Conservation (phyloP, 2,113 vertebrate genomes). For the Etia nguti region DNA sequence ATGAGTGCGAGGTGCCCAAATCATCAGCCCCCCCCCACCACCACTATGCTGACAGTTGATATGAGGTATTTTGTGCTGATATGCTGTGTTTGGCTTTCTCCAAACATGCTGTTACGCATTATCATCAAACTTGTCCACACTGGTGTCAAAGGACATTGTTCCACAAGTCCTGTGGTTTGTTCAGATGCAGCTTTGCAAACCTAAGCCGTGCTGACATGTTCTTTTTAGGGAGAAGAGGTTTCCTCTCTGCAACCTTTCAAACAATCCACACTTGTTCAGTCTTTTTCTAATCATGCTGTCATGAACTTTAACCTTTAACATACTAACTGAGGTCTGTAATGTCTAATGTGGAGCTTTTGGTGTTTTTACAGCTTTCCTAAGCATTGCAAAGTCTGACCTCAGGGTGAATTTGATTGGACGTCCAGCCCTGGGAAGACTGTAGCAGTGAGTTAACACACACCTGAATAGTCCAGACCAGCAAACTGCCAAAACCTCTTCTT, state of each 20-base stretch:
- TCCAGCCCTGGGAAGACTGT: background rate
- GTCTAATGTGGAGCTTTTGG: background rate
- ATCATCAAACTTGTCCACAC: background rate
- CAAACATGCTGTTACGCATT: background rate
- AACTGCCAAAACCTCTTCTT: background rate
- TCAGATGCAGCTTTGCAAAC: background rate
- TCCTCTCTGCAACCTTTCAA: background rate
- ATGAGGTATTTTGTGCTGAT: background rate
- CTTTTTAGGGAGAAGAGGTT: background rate
- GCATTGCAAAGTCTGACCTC: fast-evolving
- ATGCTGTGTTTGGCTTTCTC: background rate
- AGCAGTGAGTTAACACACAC: background rate
- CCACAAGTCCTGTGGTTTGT: background rate
- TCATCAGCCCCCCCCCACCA: background rate
- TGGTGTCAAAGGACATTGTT: background rate
- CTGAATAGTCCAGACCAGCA: background rate
- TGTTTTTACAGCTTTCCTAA: background rate
- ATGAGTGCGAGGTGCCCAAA: background rate
- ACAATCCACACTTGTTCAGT: background rate
- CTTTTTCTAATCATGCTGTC: background rate
- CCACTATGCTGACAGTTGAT: background rate
- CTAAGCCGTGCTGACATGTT: background rate
- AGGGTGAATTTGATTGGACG: background rate
- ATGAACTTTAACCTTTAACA: background rate
- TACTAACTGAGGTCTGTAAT: background rate